Evolutionary conservation across 2,797 vertebrate species (phyloP).

Genomic region (Sebastes aleutianus): DNA sequence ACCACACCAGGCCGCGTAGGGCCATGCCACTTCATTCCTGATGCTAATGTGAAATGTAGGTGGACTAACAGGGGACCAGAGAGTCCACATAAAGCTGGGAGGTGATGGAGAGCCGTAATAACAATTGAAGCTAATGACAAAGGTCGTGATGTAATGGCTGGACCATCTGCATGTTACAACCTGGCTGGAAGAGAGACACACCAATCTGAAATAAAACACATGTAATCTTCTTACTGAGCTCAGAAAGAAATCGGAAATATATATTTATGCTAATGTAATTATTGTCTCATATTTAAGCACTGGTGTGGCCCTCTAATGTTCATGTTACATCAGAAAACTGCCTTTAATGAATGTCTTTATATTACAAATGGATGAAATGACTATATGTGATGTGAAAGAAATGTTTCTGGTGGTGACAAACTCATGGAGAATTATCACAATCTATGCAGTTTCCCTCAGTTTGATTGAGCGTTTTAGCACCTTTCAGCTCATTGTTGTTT

Average conservation of each 20-base stretch:
- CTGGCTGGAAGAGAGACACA: not conserved
- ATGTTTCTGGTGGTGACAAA: no score
- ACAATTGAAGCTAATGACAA: slow-evolving; percentile 27
- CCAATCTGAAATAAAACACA: not conserved
- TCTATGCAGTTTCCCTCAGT: no score
- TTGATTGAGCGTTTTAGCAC: no score
- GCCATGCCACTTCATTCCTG: slow-evolving; percentile 28
- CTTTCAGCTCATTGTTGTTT: no score
- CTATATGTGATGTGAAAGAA: not conserved
- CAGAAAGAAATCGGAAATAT: no score
- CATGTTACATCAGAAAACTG: no score
- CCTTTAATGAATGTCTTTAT: not conserved
- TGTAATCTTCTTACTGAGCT: not conserved
- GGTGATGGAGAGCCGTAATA: slow-evolving; percentile 23
- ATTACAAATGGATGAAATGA: not conserved
- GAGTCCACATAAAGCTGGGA: slow-evolving; percentile 3
- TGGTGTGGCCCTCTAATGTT: not conserved
- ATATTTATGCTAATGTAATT: not conserved
- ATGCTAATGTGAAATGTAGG: slow-evolving; percentile 46
- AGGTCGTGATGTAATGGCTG: not conserved
- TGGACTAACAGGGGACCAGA: not conserved
- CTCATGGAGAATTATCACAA: no score
- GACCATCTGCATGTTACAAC: slow-evolving; percentile 16
- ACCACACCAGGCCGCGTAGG: slow-evolving; percentile 17
- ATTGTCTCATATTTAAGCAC: not conserved